A percentile compares a stretch with the other conserved stretches of the same genome.
Evolutionary conservation across 1,140 invertebrate species (phyloP).

Genomic region (Chrysoperla carnea): DNA sequence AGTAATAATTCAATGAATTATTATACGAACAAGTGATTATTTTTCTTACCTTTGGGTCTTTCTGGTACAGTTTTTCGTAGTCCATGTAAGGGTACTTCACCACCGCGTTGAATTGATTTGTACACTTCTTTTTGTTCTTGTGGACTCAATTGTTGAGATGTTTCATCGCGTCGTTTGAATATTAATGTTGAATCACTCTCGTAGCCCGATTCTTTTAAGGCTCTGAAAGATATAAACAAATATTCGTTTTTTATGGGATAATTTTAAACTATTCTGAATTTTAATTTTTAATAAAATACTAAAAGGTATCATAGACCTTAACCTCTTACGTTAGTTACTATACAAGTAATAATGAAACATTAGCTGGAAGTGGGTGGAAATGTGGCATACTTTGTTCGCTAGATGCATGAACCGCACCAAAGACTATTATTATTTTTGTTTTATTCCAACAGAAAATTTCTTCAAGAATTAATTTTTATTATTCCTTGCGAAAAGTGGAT

Average conservation of each 20-base stretch:
- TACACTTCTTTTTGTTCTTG: conserved; percentile 66
- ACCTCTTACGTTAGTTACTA: too few species aligned
- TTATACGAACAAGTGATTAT: not conserved
- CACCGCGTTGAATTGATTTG: conserved; percentile 71
- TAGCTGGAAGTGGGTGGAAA: too few species aligned
- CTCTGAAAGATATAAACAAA: conserved; percentile 28
- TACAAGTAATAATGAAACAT: too few species aligned
- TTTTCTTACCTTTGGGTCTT: conserved; percentile 54
- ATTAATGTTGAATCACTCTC: conserved; percentile 79
- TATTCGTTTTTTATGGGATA: not conserved
- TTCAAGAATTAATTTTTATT: too few species aligned
- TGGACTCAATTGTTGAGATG: conserved; percentile 48
- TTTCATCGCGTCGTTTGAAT: conserved; percentile 51
- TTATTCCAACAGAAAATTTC: too few species aligned
- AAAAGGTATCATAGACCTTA: too few species aligned
- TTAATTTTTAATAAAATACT: not conserved
- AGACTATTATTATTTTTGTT: too few species aligned
- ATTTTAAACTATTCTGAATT: too few species aligned
- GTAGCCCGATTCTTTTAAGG: conserved; percentile 74
- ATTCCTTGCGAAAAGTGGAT: too few species aligned
- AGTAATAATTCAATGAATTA: too few species aligned
- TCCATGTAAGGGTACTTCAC: conserved; percentile 77
- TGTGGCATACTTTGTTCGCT: too few species aligned
- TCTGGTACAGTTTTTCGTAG: conserved; percentile 75
- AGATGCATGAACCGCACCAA: too few species aligned